A percentile compares a stretch with the other conserved stretches of the same genome.
phyloP scores from a whole-genome alignment of 2,113 vertebrate species.

The Chionomys nivalis region DNA sequence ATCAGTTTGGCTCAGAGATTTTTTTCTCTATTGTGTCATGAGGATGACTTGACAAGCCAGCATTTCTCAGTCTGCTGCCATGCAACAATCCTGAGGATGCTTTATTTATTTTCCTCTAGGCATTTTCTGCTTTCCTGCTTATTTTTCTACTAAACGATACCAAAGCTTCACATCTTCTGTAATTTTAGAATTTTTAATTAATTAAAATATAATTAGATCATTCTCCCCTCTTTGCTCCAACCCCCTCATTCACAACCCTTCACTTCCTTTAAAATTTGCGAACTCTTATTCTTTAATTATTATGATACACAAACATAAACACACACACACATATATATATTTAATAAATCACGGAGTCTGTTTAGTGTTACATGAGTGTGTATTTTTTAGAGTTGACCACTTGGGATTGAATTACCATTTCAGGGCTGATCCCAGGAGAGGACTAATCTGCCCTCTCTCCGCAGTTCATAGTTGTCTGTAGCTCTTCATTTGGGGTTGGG shows the following conservation, averaged over 20 bases:
- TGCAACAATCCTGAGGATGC: neutral
- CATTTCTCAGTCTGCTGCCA: neutral
- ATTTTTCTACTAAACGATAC: neutral
- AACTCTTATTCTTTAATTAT: neutral
- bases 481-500: neutral
- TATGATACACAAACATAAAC: neutral
- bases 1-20: neutral
- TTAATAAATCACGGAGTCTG: neutral
- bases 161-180: neutral
- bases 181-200: neutral
- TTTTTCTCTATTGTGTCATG: neutral
- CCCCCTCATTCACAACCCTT: neutral
- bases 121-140: neutral
- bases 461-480: neutral
- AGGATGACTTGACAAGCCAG: slow-evolving; percentile 20
- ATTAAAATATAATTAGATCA: neutral
- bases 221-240: neutral
- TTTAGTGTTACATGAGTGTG: neutral
- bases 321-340: neutral
- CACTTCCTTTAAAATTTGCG: neutral
- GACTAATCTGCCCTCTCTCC: neutral
- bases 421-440: neutral
- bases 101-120: slow-evolving; percentile 28
- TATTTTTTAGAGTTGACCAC: neutral
- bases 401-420: neutral